Conservation (phyloP, 2,888 invertebrate genomes). For the Phasia obesa region DNA sequence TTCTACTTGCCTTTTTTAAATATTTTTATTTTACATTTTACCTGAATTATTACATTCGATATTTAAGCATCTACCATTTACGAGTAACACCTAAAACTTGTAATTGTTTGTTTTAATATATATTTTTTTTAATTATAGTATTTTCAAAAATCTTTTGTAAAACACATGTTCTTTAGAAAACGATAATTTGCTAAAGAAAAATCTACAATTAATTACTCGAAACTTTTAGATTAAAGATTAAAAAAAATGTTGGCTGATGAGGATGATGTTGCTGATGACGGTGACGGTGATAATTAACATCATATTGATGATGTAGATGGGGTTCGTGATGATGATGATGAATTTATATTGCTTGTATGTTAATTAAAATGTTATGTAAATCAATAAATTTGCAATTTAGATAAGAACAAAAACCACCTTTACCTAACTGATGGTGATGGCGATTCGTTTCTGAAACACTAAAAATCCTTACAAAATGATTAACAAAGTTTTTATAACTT, state of each 20-base stretch:
- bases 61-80: no score
- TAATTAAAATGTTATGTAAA: constrained; percentile 70
- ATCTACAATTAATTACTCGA: constrained; percentile 3
- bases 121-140: constrained; percentile 47
- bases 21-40: no score
- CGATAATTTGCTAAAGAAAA: constrained; percentile 38
- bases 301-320: background rate
- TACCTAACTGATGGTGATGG: background rate
- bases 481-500: background rate
- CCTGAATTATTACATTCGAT: no score
- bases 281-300: no score
- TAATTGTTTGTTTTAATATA: background rate
- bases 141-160: constrained; percentile 27
- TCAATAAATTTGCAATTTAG: constrained; percentile 70
- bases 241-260: constrained; percentile 17
- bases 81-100: background rate
- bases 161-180: constrained; percentile 42
- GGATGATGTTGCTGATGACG: constrained; percentile 9
- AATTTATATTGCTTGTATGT: constrained; percentile 39
- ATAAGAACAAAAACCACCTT: constrained; percentile 44
- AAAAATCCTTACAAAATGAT: constrained; percentile 35
- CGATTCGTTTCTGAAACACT: background rate
- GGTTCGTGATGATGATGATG: constrained; percentile 21
- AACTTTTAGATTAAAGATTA: constrained; percentile 66
- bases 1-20: no score